Evolutionary conservation across 2,888 invertebrate species (phyloP), one percentile per base, ranked within the genome.

Genomic region (Troglohyphantes excavatus): DNA sequence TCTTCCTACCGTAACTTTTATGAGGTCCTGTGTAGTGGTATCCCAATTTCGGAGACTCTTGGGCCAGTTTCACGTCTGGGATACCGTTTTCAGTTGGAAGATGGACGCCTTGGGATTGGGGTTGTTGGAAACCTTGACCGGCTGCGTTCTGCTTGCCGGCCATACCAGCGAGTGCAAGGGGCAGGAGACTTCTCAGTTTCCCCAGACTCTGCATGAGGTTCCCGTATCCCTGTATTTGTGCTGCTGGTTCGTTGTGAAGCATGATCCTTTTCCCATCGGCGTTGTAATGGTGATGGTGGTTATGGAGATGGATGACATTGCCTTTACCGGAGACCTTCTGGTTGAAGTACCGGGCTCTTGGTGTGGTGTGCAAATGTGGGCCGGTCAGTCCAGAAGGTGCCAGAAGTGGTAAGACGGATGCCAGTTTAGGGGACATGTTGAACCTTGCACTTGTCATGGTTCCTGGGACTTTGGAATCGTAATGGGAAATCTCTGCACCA

Each of bases 1-100:
- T 89, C 27, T 89, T 89, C 19, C 59, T 65, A 2, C 88, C 88
- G 23, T 89, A 89, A 13, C 76, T 76, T 39, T 89, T 81, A 33
- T 89, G 63, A 2, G 82, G 75, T 11, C 88, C 88, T 5, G 88
- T 89, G 43, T 89, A 89, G 63, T 89, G 88, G 21, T 89, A 89
- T 0, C 88, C 82, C 19, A 61, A 67, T 39, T 82, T 83, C 23
- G 46, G 26, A 0, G 39, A 21, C n/a, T 33, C 19, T 9, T 39
- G n/a, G 0, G 78, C 78, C 2, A 78, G 63, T 43, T 63, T 63
- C 7, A 65, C 78, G 7, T 78, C 78, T 0, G 53, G 78, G n/a
- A 72, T 27, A 23, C 17, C 53, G 17, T 53, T 53, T 53, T 53
- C 53, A 1, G 53, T 53, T n/a, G 53, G 53, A n/a, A 53, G 53